A percentile compares a stretch with the other conserved stretches of the same genome.
Evolutionary conservation across 1,140 invertebrate genomes (phyloP).

Genomic region (Nephotettix cincticeps): DNA sequence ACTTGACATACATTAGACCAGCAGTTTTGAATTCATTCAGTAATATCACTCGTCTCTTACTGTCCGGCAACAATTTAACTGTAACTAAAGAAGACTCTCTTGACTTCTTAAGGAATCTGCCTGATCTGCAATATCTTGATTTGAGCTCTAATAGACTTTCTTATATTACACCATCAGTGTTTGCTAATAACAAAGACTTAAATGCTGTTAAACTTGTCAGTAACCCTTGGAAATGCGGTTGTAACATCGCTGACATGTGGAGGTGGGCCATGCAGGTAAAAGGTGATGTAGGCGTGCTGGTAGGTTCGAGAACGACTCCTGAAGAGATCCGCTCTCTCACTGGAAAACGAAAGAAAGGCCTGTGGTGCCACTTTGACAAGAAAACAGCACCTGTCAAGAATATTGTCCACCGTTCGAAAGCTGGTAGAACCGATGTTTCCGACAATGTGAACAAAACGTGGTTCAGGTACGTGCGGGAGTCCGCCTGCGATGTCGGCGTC

Average conservation of each 20-base stretch:
- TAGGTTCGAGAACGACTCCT: conserved; percentile 61
- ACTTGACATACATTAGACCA: conserved; percentile 58
- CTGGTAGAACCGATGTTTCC: conserved; percentile 56
- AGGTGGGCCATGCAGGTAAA: conserved; percentile 66
- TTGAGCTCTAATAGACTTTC: conserved; percentile 63
- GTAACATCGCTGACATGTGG: conserved; percentile 68
- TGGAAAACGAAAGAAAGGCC: conserved; percentile 61
- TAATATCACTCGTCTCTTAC: conserved; percentile 62
- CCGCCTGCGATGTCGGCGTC: conserved; percentile 55
- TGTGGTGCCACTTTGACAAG: conserved; percentile 64
- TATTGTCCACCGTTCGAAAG: conserved; percentile 52
- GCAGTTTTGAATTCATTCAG: conserved; percentile 59
- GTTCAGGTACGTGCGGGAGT: conserved; percentile 65
- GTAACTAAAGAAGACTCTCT: conserved; percentile 49
- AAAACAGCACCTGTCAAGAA: conserved; percentile 54
- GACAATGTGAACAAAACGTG: conserved; percentile 63
- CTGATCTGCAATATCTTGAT: conserved; percentile 60
- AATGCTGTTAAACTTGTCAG: conserved; percentile 61
- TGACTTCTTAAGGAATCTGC: conserved; percentile 57
- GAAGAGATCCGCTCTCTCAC: conserved; percentile 54
- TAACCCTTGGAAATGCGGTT: conserved; percentile 70
- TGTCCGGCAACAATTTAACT: conserved; percentile 61
- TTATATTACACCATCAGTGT: conserved; percentile 55
- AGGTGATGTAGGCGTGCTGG: conserved; percentile 61
- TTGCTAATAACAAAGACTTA: conserved; percentile 56